A percentile compares a stretch with the other conserved stretches of the same genome.
Conservation (phyloP, 1,140 invertebrate genomes). For the Drosophila bocki region DNA sequence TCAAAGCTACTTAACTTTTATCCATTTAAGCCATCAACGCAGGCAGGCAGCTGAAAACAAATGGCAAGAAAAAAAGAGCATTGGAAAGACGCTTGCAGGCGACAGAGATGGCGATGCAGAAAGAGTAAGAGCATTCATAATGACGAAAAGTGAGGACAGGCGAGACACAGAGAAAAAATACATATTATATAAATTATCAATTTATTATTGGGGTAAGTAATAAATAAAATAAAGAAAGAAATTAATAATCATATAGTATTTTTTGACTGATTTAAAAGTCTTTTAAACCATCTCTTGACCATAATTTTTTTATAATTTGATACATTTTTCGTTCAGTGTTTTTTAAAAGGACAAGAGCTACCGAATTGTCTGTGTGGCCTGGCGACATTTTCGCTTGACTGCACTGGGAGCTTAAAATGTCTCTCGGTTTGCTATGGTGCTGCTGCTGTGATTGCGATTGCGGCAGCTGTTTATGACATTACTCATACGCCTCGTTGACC, state of each 20-base stretch:
- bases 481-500: slow-evolving; percentile 80
- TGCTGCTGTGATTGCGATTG: slow-evolving; percentile 77
- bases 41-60: slow-evolving; percentile 66
- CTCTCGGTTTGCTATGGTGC: slow-evolving; percentile 59
- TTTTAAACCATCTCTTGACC: too few relatives aligned
- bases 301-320: too few relatives aligned
- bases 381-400: slow-evolving; percentile 74
- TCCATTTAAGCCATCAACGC: slow-evolving; percentile 79
- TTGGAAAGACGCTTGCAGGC: slow-evolving; percentile 43
- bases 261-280: too few relatives aligned
- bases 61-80: slow-evolving; percentile 62
- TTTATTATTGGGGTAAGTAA: neutral
- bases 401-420: slow-evolving; percentile 77
- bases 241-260: neutral
- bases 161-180: neutral
- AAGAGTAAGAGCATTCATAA: neutral
- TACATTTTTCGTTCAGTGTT: neutral
- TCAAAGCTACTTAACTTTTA: slow-evolving; percentile 82
- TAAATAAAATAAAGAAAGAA: neutral
- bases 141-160: neutral
- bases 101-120: neutral
- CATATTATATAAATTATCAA: neutral
- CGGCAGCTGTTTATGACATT: slow-evolving; percentile 81
- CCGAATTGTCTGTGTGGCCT: slow-evolving; percentile 67
- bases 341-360: slow-evolving; percentile 24